Conservation (phyloP, 2,113 vertebrate species). For the human region DNA sequence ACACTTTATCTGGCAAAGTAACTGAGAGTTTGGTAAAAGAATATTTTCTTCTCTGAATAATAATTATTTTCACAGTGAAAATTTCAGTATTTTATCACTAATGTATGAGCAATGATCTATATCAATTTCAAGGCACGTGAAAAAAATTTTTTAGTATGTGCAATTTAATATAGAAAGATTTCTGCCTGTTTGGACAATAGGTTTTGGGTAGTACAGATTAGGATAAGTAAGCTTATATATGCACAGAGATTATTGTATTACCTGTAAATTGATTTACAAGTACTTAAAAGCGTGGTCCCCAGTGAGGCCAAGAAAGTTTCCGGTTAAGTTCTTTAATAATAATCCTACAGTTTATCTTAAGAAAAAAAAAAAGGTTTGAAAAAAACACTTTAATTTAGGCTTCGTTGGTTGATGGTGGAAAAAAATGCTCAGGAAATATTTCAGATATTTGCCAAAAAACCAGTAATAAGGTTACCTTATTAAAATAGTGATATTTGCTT, state of each 20-base stretch:
- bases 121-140: constrained; percentile 73
- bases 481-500: constrained; percentile 78
- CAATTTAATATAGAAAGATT: constrained; percentile 73
- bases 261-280: constrained; percentile 78
- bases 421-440: constrained; percentile 86
- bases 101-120: constrained; percentile 74
- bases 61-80: constrained; percentile 75
- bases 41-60: constrained; percentile 82
- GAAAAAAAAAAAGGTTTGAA: constrained; percentile 59
- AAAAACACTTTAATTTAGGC: constrained; percentile 70
- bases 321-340: constrained; percentile 79
- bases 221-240: constrained; percentile 80
- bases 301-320: constrained; percentile 88
- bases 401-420: constrained; percentile 77
- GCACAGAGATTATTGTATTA: constrained; percentile 82
- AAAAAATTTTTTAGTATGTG: constrained; percentile 78
- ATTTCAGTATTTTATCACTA: constrained; percentile 75
- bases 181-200: constrained; percentile 75
- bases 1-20: constrained; percentile 73
- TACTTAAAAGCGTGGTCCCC: constrained; percentile 90
- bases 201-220: constrained; percentile 77
- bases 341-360: constrained; percentile 73
- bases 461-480: constrained; percentile 81
- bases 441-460: constrained; percentile 85
- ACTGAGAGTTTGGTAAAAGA: constrained; percentile 70